Evolutionary conservation across 2,888 invertebrate species (phyloP).

Genomic region (Temnothorax rugatulus): DNA sequence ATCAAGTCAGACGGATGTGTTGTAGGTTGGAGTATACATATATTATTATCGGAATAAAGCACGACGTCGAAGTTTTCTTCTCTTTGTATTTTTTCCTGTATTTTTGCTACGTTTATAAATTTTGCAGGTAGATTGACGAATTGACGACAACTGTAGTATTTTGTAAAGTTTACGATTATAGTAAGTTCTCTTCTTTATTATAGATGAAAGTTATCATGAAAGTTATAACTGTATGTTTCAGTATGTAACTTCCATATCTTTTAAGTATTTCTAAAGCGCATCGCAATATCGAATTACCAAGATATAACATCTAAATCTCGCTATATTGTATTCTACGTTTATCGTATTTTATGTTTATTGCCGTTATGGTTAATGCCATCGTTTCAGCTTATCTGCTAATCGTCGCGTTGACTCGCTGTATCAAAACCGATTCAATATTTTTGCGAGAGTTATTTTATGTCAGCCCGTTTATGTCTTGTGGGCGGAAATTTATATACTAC

Average conservation of each 20-base stretch:
- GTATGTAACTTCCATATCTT: neutral
- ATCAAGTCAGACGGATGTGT: neutral
- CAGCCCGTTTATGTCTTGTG: neutral
- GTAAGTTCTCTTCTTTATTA: neutral
- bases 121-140: neutral
- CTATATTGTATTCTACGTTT: neutral
- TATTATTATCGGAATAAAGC: neutral
- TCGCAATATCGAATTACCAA: neutral
- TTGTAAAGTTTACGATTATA: neutral
- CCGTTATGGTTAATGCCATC: neutral
- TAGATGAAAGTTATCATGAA: neutral
- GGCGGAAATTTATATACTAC: neutral
- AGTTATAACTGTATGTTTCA: constrained; percentile 1
- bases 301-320: neutral
- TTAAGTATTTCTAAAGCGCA: neutral
- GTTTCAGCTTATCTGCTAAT: neutral
- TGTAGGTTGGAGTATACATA: neutral
- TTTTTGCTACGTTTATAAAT: neutral
- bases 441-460: constrained; percentile 7
- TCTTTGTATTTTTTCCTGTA: neutral
- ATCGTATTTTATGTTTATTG: neutral
- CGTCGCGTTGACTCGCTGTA: neutral
- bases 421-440: constrained; percentile 19
- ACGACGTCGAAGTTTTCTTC: neutral
- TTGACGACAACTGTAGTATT: neutral